Conservation (phyloP, 2,113 vertebrate genomes). For the Triplophysa dalaica region DNA sequence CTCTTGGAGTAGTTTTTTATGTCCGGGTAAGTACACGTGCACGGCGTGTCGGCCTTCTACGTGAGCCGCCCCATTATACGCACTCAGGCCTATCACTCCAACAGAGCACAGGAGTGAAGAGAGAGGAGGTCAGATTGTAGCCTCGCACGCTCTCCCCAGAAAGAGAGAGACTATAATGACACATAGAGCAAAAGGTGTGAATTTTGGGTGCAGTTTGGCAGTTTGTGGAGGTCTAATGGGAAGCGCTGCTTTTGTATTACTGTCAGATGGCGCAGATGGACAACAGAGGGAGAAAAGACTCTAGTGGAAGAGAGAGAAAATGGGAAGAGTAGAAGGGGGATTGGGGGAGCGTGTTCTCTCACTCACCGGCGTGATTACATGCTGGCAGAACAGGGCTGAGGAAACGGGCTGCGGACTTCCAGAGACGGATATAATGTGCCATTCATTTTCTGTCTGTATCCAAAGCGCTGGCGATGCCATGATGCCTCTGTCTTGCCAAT, state of each 20-base stretch:
- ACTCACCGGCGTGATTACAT: conserved; percentile 61
- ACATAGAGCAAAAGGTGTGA: background rate
- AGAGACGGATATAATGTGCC: conserved; percentile 63
- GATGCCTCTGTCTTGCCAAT: conserved; percentile 69
- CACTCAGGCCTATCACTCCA: conserved; percentile 9
- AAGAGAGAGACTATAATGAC: background rate
- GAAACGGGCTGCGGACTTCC: conserved; percentile 54
- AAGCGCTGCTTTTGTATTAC: conserved; percentile 54
- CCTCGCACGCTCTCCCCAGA: conserved; percentile 1
- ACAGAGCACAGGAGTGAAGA: background rate
- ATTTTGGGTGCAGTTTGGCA: conserved; percentile 40
- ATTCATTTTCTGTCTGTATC: conserved; percentile 53
- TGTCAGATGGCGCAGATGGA: conserved; percentile 58
- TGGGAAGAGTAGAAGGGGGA: background rate
- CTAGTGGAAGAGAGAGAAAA: conserved; percentile 25
- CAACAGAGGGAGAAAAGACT: conserved; percentile 48
- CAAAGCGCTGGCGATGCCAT: conserved; percentile 66
- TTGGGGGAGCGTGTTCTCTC: conserved; percentile 41
- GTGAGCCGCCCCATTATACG: background rate
- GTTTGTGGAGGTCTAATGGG: conserved; percentile 53
- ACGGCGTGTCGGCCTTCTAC: background rate
- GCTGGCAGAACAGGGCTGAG: conserved; percentile 60
- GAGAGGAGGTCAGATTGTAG: conserved; percentile 17
- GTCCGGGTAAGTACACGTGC: background rate
- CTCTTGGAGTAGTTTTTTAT: conserved; percentile 17